phyloP scores from a whole-genome alignment of 2,113 vertebrate genomes.

The Xenopus borealis region DNA sequence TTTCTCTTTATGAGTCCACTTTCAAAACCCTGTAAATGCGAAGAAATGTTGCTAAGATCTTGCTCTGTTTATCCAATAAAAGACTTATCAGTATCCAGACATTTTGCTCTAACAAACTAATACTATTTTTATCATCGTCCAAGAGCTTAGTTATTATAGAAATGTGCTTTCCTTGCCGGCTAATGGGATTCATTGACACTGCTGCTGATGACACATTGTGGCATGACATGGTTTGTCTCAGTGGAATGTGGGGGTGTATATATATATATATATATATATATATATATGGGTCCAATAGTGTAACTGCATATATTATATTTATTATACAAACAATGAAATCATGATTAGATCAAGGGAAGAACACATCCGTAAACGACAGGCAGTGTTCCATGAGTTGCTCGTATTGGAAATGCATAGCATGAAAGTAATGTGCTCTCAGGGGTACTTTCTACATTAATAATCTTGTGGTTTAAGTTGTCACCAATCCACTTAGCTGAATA shows the following conservation, averaged over 20 bases:
- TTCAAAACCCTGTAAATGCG: conserved; percentile 3
- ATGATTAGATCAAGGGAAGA: conserved; percentile 26
- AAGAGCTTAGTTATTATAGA: neutral
- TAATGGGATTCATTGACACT: conserved; percentile 24
- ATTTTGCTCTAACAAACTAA: neutral
- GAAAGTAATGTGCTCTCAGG: conserved; percentile 31
- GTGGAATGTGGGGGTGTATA: conserved; percentile 15
- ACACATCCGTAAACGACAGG: conserved; percentile 4
- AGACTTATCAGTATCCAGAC: neutral
- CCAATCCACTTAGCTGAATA: conserved; percentile 36
- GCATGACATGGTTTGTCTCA: neutral
- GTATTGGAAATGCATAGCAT: conserved; percentile 26
- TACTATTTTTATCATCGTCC: neutral
- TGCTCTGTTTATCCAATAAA: neutral
- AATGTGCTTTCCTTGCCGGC: neutral
- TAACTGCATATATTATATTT: conserved; percentile 13
- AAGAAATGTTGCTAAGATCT: neutral
- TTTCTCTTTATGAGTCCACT: neutral
- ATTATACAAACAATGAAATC: conserved; percentile 32
- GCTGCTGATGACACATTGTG: conserved; percentile 3
- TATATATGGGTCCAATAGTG: neutral
- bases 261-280: no score
- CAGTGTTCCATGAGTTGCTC: conserved; percentile 23
- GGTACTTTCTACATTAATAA: conserved; percentile 33
- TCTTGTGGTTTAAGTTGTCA: conserved; percentile 41